phyloP scores from a whole-genome alignment of 2,888 invertebrate genomes.

The Trichacis sp. region DNA sequence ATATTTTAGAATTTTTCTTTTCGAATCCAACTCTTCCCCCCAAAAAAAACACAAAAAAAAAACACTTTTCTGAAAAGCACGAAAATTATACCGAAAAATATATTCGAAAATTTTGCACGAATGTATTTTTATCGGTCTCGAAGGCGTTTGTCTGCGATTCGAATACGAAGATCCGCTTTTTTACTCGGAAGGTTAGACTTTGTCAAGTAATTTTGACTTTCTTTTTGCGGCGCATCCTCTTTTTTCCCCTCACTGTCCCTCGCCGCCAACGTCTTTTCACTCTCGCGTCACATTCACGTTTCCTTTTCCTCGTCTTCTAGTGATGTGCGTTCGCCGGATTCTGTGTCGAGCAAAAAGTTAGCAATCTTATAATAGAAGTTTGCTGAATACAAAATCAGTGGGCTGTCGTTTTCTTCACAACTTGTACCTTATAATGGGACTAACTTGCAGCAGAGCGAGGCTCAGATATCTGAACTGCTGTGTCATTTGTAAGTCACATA shows the following conservation, averaged over 20 bases:
- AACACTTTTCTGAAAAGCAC: no score
- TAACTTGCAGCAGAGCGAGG: conserved; percentile 35
- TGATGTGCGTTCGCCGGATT: conserved; percentile 22
- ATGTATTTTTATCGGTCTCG: conserved; percentile 57
- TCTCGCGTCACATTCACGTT: conserved; percentile 19
- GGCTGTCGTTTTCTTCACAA: conserved; percentile 48
- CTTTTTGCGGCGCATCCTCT: conserved; percentile 38
- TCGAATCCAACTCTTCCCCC: no score
- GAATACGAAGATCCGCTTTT: conserved; percentile 59
- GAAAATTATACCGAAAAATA: no score
- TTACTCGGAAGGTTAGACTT: conserved; percentile 62
- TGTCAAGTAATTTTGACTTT: conserved; percentile 65
- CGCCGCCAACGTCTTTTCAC: conserved; percentile 9
- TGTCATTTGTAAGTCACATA: conserved; percentile 6
- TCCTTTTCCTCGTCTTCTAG: conserved; percentile 4
- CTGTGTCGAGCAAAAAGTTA: conserved; percentile 52
- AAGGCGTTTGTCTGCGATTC: conserved; percentile 46
- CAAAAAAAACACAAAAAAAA: no score
- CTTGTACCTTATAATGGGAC: conserved; percentile 55
- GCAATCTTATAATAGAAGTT: conserved; percentile 62
- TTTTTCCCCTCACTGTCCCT: conserved; percentile 25
- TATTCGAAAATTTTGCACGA: no score
- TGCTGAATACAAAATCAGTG: conserved; percentile 60
- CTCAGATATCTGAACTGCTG: background rate
- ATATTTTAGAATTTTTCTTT: no score